Evolutionary conservation across 92 coral and sea anemone species (phyloP), one percentile per base, ranked within the genome.

Genomic region (Anthopleura xanthogrammica): DNA sequence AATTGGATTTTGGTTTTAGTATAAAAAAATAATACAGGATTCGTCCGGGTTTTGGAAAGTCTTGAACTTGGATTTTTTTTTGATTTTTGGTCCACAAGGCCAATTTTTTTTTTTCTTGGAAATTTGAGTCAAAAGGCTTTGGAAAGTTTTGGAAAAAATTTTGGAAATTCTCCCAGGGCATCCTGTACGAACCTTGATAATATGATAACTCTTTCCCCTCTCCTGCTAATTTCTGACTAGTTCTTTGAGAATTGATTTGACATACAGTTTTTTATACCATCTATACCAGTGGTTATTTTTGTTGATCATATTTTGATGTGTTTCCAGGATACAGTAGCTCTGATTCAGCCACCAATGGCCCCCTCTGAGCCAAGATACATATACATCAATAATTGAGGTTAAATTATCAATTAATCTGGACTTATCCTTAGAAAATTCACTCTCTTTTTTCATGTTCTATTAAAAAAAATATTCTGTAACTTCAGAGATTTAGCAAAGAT

Each of bases 281-380:
- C 75, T 72, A 17, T 72, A 39, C 9, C 19, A 3, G 8, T 2
- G 19, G 36, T 42, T 62, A 62, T 74, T 58, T 14, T 36, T 78
- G 73, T 74, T 82, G 85, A 65, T 55, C 41, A 82, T 72, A n/a
- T 74, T 82, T 81, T 81, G 68, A 65, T 82, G 79, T 82, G 74
- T 82, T 82, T 82, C 79, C 79, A 82, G 85, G 85, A 55, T 19
- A 66, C 55, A 54, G 81, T 78, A 52, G 55, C 65, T 54, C 66
- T 78, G 62, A 74, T 7, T 43, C 79, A 74, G 78, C 78, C 41
- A 74, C 85, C 79, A 72, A 72, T 82, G 85, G 85, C 79, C 85
- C 85, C 85, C 79, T 82, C 85, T 82, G 85, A 70, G 79, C 48
- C 85, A 72, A 72, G 85, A 72, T n/a, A 56, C 72, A 62, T 78